A percentile compares a stretch with the other conserved stretches of the same genome.
These are phyloP conservation scores for Anthonomus grandis DNA, from an alignment of 1,140 invertebrate genomes.

Conservation along the genomic window DNA sequence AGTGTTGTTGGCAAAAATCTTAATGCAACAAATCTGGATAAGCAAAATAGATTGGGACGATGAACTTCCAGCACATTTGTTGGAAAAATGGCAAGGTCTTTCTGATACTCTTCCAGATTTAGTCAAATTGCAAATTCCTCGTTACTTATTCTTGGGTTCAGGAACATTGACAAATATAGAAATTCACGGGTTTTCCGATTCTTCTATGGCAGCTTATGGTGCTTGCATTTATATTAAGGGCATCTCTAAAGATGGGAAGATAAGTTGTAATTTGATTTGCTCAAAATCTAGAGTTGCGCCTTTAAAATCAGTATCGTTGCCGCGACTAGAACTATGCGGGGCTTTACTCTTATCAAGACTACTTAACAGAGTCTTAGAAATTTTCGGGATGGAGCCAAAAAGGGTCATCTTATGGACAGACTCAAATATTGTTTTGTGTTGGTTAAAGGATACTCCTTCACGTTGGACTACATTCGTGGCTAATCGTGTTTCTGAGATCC, in stretches of 20 bases:
- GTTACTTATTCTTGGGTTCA: neutral
- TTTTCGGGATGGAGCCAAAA: neutral
- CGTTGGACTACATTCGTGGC: slow-evolving; percentile 31
- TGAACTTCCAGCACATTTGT: neutral
- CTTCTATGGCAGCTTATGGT: slow-evolving; percentile 6
- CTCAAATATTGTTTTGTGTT: slow-evolving; percentile 30
- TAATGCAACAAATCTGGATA: slow-evolving; percentile 19
- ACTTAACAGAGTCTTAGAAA: neutral
- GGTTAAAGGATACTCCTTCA: slow-evolving; percentile 31
- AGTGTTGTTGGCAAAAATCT: slow-evolving; percentile 8
- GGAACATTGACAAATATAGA: neutral
- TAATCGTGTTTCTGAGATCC: slow-evolving; percentile 13
- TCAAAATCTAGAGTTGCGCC: slow-evolving; percentile 41
- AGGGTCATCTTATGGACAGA: slow-evolving; percentile 22
- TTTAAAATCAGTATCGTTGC: slow-evolving; percentile 38
- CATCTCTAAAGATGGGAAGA: neutral
- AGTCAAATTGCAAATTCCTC: slow-evolving; percentile 4
- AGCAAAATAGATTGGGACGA: slow-evolving; percentile 9
- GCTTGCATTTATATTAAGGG: slow-evolving; percentile 7
- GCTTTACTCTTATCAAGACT: slow-evolving; percentile 33
- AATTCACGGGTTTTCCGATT: slow-evolving; percentile 16
- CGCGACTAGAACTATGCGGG: slow-evolving; percentile 37
- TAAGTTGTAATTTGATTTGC: slow-evolving; percentile 10
- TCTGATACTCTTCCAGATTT: neutral
- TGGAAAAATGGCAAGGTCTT: slow-evolving; percentile 8